Evolutionary conservation across 2,888 invertebrate genomes (phyloP), one percentile per base, ranked within the genome.

Genomic region (Steinernema scapterisci): DNA sequence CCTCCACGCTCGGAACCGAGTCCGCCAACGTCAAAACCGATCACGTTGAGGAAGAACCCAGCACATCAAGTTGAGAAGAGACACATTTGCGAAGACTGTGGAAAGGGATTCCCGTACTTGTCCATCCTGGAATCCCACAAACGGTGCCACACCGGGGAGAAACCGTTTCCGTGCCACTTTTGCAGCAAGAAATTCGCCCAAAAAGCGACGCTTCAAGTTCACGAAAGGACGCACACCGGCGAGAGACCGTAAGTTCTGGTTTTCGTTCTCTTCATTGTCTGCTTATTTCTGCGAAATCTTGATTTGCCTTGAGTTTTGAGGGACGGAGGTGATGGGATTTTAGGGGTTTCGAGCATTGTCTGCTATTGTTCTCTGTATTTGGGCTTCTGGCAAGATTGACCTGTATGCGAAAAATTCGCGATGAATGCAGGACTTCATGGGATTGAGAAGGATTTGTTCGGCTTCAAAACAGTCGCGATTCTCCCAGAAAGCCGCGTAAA

Each of bases 131-230:
- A 88, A 71, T 84, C 87, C 0, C 88, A 88, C 80, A 85, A 86
- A 74, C 81, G 88, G n/a, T 83, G 84, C 63, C 88, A 88, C 79
- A 88, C 88, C 2, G 87, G 87, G 0, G 87, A 87, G 73, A 86
- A 84, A 72, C 87, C 85, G 6, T 88, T 86, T 80, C 77, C 81
- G 46, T 88, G 88, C 75, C 81, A 81, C 46, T 86, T 79, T 74
- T 88, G 88, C 76, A 83, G 82, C 71, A 88, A 88, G 78, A 77
- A 79, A 19, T 88, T 88, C 76, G 84, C 86, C 0, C 88, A 88
- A 74, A 88, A 88, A 73, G 87, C 88, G 0, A 88, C 88, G 1
- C 78, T 88, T 13, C 87, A 88, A 78, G 87, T 87, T 16, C 88
- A 88, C 76, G 83, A 86, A 56, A 81, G 63, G 38, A 86, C 86